Base-by-base conservation (phyloP, 2,797 vertebrate genomes). In the Onychomys torridus region DNA sequence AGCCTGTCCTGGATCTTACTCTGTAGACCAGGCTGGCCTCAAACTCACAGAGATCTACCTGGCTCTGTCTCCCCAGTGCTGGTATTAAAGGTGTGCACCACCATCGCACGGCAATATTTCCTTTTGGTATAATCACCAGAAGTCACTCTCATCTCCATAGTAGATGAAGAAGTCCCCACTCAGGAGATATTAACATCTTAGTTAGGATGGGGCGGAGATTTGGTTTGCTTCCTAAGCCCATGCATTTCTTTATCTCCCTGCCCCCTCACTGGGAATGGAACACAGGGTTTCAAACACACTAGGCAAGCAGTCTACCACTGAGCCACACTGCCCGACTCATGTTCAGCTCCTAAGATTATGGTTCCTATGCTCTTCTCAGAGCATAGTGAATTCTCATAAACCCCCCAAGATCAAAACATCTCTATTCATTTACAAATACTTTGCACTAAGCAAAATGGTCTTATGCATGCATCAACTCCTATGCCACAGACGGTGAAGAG, bases 371-470 rank as follows among this genome's bases (percentile, higher is more conserved):
- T 27, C 46, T 87, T 71, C 25, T 71, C 43, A 85, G 43, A 49
- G 14, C 13, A 9, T 17, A 77, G 81, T 43, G 63, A 43, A 63
- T 83, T 43, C 37, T 32, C 79, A 59, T 27, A 61, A 40, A 6
- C 92, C 71, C 90, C 90, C n/a, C 27, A 61, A 79, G 69, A 84
- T 79, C 32, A 93, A 69, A 43, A 37, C 40, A 88, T 87, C 69
- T 89, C 5, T 81, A 37, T 40, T 73, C 57, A 90, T 61, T 40
- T 40, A 82, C 61, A 34, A 52, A n/a, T 88, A 93, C 49, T 96
- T 89, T 79, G 57, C 12, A 43, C 23, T 90, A 79, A 85, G 61
- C 76, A 78, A 82, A 87, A 63, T 37, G 40, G n/a, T 21, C 23
- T 69, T 43, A 61, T 25, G 63, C 46, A 43, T 5, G 14, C 10